These are phyloP conservation scores for Rhagonycha fulva DNA, from an alignment of 2,888 invertebrate genomes.

Conservation along the genomic window DNA sequence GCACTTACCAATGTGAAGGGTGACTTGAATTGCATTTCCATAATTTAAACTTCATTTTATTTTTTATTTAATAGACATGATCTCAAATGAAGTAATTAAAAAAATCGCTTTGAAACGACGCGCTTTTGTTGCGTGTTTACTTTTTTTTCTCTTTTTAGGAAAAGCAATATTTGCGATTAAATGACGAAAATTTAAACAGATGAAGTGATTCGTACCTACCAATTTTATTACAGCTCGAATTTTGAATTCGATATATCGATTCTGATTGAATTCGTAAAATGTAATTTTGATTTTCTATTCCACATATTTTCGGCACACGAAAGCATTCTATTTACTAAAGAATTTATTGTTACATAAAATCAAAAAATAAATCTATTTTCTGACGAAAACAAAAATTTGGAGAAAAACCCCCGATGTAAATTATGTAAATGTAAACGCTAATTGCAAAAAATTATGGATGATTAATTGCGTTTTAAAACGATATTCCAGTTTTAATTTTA, in stretches of 20 bases:
- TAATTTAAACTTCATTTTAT: background rate
- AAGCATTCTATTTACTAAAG: background rate
- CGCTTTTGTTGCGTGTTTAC: background rate
- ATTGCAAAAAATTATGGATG: background rate
- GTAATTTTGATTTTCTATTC: background rate
- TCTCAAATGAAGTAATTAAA: background rate
- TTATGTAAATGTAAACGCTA: background rate
- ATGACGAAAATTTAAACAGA: background rate
- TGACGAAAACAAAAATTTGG: background rate
- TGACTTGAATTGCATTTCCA: background rate
- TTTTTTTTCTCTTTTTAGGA: background rate
- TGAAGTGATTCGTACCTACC: background rate
- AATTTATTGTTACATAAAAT: background rate
- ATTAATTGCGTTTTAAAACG: background rate
- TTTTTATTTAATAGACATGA: background rate
- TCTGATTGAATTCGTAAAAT: background rate
- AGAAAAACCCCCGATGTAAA: background rate
- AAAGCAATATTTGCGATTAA: background rate
- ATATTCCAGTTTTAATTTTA: background rate
- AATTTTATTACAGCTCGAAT: background rate
- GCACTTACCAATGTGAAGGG: slow-evolving; percentile 7
- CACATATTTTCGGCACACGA: background rate
- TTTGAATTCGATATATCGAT: background rate
- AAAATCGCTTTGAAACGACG: background rate
- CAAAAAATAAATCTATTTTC: background rate